Evolutionary conservation across 2,888 invertebrate species (phyloP).

Genomic region (Drosophila anomalata): DNA sequence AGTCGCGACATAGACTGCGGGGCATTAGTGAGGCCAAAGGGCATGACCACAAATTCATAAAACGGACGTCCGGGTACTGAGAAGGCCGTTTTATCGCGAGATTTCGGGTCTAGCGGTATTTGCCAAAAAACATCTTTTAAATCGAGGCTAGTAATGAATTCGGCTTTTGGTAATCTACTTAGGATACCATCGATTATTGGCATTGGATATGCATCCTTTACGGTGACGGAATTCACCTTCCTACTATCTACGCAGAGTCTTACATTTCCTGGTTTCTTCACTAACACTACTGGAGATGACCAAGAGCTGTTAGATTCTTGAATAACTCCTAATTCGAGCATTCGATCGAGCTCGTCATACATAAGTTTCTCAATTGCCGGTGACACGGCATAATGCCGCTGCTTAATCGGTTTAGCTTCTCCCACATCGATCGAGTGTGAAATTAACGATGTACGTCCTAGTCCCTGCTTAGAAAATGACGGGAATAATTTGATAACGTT

Average conservation of each 20-base stretch:
- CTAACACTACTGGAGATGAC: conserved; percentile 1
- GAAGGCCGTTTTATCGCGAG: no score
- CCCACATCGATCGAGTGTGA: conserved; percentile 13
- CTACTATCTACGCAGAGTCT: conserved; percentile 5
- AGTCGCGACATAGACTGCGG: no score
- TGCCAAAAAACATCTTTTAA: conserved; percentile 7
- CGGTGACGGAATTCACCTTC: conserved; percentile 4
- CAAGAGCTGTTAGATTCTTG: conserved; percentile 5
- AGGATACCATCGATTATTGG: conserved; percentile 3
- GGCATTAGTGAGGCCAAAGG: no score
- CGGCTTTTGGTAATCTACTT: not conserved
- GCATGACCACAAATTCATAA: no score
- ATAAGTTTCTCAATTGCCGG: conserved; percentile 17
- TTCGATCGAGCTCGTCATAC: conserved; percentile 13
- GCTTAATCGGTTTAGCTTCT: conserved; percentile 14
- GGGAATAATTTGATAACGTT: conserved; percentile 12
- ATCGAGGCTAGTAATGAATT: conserved; percentile 3
- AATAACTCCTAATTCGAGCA: conserved; percentile 2
- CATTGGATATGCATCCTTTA: conserved; percentile 5
- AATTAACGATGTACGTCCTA: conserved; percentile 6
- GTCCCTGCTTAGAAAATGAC: conserved; percentile 6
- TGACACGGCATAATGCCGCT: conserved; percentile 13
- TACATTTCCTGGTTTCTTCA: conserved; percentile 13
- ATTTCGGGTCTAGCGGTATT: no score
- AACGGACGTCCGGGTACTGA: no score